phyloP scores from a whole-genome alignment of 1,140 invertebrate species.

The Drosophila setifemur region DNA sequence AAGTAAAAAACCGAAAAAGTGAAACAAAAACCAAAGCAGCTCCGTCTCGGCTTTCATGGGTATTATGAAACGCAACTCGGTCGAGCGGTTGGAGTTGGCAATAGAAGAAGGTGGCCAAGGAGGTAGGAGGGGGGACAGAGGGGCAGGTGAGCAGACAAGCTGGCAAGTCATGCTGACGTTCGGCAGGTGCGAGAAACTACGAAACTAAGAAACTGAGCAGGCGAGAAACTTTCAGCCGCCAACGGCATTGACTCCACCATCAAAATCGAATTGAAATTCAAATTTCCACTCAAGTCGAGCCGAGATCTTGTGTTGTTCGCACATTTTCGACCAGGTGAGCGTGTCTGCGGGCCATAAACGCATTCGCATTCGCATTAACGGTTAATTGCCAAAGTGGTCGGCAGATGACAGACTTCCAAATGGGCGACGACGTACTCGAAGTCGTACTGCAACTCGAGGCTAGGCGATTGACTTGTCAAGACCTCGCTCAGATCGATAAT shows the following conservation, averaged over 20 bases:
- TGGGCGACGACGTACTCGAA: slow-evolving; percentile 7
- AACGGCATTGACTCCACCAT: slow-evolving; percentile 42
- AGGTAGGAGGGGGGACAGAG: not conserved
- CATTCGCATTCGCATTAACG: slow-evolving; percentile 29
- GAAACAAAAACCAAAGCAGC: slow-evolving; percentile 40
- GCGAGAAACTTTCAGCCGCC: slow-evolving; percentile 45
- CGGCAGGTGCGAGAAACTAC: slow-evolving; percentile 48
- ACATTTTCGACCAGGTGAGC: slow-evolving; percentile 37
- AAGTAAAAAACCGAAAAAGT: slow-evolving; percentile 44
- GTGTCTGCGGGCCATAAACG: slow-evolving; percentile 29
- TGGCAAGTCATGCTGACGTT: slow-evolving; percentile 41
- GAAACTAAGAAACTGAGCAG: not conserved
- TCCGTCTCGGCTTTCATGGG: slow-evolving; percentile 52
- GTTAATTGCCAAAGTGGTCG: slow-evolving; percentile 49
- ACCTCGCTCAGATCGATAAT: slow-evolving; percentile 28
- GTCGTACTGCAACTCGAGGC: slow-evolving; percentile 27
- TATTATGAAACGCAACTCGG: slow-evolving; percentile 58
- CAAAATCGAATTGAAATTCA: slow-evolving; percentile 23
- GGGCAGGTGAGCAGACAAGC: slow-evolving; percentile 20
- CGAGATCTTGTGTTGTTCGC: slow-evolving; percentile 49
- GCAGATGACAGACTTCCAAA: not conserved
- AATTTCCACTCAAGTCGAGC: slow-evolving; percentile 3
- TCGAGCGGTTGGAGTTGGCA: slow-evolving; percentile 33
- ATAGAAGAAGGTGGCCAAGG: not conserved
- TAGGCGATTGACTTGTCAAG: slow-evolving; percentile 36